These are phyloP conservation scores for Amphipoea lucens DNA, from an alignment of 2,888 invertebrate species.

Conservation along the genomic window DNA sequence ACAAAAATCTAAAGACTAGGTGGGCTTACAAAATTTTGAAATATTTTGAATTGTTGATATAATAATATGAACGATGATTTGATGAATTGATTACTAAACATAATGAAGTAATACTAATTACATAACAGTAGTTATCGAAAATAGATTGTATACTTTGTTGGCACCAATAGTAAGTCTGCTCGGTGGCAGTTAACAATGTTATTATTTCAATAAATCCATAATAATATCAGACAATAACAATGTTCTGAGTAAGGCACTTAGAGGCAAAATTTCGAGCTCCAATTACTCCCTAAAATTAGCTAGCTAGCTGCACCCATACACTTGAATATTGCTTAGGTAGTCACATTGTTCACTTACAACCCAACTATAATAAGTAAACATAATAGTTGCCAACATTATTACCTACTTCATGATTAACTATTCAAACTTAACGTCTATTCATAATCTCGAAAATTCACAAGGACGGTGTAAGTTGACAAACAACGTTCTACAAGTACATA, in stretches of 20 bases:
- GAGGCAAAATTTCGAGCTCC: conserved; percentile 65
- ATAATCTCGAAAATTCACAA: conserved; percentile 90
- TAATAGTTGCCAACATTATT: conserved; percentile 84
- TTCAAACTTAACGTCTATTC: conserved; percentile 84
- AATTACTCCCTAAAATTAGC: conserved; percentile 73
- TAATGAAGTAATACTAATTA: conserved; percentile 72
- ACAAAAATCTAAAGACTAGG: conserved; percentile 88
- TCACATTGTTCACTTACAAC: conserved; percentile 75
- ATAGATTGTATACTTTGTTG: conserved; percentile 75
- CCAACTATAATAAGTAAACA: conserved; percentile 69
- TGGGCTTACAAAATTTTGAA: conserved; percentile 87
- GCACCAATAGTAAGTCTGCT: conserved; percentile 70
- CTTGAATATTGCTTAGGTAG: conserved; percentile 73
- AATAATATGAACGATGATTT: conserved; percentile 67
- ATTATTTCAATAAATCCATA: conserved; percentile 37
- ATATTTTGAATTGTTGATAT: conserved; percentile 70
- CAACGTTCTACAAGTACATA: conserved; percentile 83
- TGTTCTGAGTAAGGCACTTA: conserved; percentile 73
- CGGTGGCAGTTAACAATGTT: conserved; percentile 42
- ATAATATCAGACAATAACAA: conserved; percentile 49
- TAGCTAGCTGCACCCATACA: conserved; percentile 81
- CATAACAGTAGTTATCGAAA: conserved; percentile 70
- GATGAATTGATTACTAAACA: conserved; percentile 64
- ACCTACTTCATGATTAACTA: conserved; percentile 84
- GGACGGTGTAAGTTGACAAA: conserved; percentile 90